Evolutionary conservation across 2,797 vertebrate species (phyloP).

Genomic region (Geranospiza caerulescens): DNA sequence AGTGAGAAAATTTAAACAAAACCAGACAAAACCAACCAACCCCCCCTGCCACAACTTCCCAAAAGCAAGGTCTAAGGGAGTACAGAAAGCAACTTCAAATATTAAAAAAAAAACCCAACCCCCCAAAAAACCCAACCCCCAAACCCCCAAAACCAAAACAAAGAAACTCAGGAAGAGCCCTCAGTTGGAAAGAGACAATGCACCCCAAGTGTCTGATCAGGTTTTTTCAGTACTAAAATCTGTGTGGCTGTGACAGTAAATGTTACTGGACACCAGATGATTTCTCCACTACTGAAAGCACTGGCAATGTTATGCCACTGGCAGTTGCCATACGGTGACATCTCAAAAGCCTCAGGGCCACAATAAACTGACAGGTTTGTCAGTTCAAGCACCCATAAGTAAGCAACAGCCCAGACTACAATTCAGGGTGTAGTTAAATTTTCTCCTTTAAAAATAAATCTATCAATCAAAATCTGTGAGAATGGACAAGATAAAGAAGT

Average conservation of each 20-base stretch:
- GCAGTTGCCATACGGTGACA: background rate
- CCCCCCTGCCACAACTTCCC: background rate
- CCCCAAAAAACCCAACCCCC: too few relatives aligned
- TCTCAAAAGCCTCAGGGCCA: background rate
- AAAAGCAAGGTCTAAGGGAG: background rate
- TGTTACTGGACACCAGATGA: background rate
- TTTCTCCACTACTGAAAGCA: background rate
- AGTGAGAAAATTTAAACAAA: background rate
- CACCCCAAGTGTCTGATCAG: background rate
- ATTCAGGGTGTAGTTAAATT: background rate
- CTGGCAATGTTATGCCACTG: background rate
- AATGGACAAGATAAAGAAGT: background rate
- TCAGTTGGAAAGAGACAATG: background rate
- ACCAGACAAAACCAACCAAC: background rate
- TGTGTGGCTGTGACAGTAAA: background rate
- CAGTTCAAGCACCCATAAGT: background rate
- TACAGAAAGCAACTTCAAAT: background rate
- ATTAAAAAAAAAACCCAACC: accelerated
- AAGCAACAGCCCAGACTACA: background rate
- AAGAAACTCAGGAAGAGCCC: background rate
- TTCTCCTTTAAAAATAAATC: background rate
- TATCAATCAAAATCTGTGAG: background rate
- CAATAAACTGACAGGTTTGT: background rate
- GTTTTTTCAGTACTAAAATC: background rate
- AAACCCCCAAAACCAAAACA: background rate